Percentiles rank a stretch among this genome's conserved stretches.
phyloP scores from a whole-genome alignment of 2,888 invertebrate genomes.

The Uropetala carovei region DNA sequence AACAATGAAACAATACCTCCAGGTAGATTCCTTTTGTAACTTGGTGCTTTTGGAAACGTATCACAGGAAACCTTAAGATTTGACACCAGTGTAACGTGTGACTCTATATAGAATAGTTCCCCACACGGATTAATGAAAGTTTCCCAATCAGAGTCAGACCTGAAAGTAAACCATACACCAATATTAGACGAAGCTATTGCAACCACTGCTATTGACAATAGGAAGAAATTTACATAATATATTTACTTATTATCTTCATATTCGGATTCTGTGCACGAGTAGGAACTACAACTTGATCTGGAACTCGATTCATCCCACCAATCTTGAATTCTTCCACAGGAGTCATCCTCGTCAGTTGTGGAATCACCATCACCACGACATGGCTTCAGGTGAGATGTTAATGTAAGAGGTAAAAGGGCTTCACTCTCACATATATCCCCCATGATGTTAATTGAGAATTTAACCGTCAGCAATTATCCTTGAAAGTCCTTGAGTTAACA shows the following conservation, averaged over 20 bases:
- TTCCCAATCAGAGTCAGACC: slow-evolving; percentile 84
- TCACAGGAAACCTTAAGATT: slow-evolving; percentile 58
- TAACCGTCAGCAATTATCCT: background rate
- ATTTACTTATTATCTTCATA: slow-evolving; percentile 67
- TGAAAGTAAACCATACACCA: slow-evolving; percentile 70
- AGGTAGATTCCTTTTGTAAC: slow-evolving; percentile 36
- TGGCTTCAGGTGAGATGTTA: slow-evolving; percentile 66
- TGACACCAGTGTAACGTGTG: slow-evolving; percentile 70
- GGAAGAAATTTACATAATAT: background rate
- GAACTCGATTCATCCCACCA: slow-evolving; percentile 69
- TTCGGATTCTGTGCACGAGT: slow-evolving; percentile 68
- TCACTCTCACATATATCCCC: slow-evolving; percentile 67
- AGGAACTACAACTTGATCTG: slow-evolving; percentile 68
- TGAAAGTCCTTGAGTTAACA: background rate
- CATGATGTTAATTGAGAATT: slow-evolving; percentile 48
- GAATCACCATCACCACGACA: slow-evolving; percentile 67
- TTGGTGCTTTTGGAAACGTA: slow-evolving; percentile 65
- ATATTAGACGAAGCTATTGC: background rate
- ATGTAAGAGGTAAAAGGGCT: slow-evolving; percentile 66
- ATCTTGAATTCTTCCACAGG: slow-evolving; percentile 67
- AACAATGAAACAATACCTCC: slow-evolving; percentile 27
- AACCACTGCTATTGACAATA: background rate
- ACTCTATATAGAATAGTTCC: slow-evolving; percentile 82
- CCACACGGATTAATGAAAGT: slow-evolving; percentile 81
- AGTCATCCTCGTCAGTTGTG: slow-evolving; percentile 66